Evolutionary conservation across 2,888 invertebrate genomes (phyloP).

Genomic region (Linnaemya vulpina): DNA sequence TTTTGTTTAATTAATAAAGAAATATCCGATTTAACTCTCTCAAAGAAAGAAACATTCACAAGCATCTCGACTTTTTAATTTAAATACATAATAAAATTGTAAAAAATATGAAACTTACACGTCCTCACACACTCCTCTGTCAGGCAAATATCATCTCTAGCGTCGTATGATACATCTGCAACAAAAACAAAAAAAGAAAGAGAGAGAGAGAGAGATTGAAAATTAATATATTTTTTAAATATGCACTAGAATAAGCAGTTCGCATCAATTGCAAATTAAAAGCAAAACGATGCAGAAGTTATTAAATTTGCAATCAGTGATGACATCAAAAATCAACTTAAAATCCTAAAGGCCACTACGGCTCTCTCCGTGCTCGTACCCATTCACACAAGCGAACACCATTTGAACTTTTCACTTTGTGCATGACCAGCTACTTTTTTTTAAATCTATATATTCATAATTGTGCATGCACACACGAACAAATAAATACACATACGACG

Average conservation of each 20-base stretch:
- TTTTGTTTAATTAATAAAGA: too few relatives aligned
- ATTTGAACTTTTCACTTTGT: slow-evolving; percentile 3
- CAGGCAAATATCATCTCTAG: slow-evolving; percentile 83
- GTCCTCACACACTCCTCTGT: slow-evolving; percentile 86
- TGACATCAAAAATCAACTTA: slow-evolving; percentile 70
- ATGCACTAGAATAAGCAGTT: background rate
- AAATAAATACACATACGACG: background rate
- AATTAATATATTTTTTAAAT: background rate
- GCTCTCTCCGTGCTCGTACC: background rate
- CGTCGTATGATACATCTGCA: slow-evolving; percentile 62
- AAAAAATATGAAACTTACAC: slow-evolving; percentile 82
- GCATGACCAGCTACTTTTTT: background rate
- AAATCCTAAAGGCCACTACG: slow-evolving; percentile 16
- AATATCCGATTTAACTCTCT: too few relatives aligned
- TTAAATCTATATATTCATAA: background rate
- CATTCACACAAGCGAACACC: background rate
- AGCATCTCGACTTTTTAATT: background rate
- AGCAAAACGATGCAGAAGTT: background rate
- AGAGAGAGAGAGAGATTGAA: background rate
- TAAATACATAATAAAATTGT: background rate
- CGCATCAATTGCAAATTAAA: background rate
- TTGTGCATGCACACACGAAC: background rate
- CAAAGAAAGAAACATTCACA: too few relatives aligned
- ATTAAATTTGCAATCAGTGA: slow-evolving; percentile 71
- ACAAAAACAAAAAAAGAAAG: too few relatives aligned